Conservation (phyloP, 2,888 invertebrate species). For the Nomada ferruginata region DNA sequence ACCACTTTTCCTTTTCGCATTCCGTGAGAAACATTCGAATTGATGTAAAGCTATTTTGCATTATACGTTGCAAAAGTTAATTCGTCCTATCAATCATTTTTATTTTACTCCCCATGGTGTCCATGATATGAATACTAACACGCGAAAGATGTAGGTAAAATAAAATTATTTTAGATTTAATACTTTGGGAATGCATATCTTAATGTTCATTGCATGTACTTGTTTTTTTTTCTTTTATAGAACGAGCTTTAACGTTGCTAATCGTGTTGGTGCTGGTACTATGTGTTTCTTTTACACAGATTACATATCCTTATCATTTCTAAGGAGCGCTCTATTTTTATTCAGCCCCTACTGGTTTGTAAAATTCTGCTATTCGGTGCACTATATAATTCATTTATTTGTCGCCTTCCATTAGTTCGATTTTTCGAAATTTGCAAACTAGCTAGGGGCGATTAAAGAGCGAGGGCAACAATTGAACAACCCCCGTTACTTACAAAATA, state of each 20-base stretch:
- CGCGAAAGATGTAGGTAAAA: conserved; percentile 23
- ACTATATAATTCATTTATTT: too few species aligned
- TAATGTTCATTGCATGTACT: conserved; percentile 57
- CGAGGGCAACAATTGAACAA: too few species aligned
- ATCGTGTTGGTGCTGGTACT: conserved; percentile 65
- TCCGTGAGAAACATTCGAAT: conserved; percentile 31
- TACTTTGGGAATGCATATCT: conserved; percentile 34
- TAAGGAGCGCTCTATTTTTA: neutral
- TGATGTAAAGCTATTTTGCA: conserved; percentile 25
- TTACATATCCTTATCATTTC: conserved; percentile 25
- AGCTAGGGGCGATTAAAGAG: too few species aligned
- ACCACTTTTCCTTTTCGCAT: conserved; percentile 17
- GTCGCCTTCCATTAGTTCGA: too few species aligned
- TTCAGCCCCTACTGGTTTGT: too few species aligned
- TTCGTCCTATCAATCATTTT: neutral
- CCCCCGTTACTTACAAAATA: too few species aligned
- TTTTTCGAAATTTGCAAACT: too few species aligned
- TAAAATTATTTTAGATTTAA: conserved; percentile 18
- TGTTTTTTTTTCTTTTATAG: conserved; percentile 40
- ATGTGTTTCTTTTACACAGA: conserved; percentile 44
- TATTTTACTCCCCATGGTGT: conserved; percentile 2
- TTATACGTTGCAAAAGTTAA: conserved; percentile 9
- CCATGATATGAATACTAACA: conserved; percentile 12
- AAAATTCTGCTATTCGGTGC: too few species aligned
- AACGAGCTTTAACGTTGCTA: conserved; percentile 19